Evolutionary conservation across 2,797 vertebrate genomes (phyloP).

Genomic region (Myotis vivesi): DNA sequence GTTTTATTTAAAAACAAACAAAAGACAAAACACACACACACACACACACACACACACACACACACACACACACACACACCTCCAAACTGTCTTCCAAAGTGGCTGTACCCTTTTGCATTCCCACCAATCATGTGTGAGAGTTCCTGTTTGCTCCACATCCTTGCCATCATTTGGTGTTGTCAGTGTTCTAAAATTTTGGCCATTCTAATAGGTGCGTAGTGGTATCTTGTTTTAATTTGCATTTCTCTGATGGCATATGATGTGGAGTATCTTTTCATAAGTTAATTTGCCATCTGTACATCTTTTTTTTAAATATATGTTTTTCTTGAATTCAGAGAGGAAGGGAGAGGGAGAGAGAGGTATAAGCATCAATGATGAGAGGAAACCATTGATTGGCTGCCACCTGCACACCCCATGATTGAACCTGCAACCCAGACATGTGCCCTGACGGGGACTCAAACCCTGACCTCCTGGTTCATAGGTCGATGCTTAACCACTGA

Average conservation of each 20-base stretch:
- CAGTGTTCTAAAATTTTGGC: neutral
- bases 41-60: no score
- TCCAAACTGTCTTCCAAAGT: neutral
- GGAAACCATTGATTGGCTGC: no score
- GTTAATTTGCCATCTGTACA: neutral
- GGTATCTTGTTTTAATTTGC: neutral
- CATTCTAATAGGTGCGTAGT: neutral
- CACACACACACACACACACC: no score
- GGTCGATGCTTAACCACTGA: no score
- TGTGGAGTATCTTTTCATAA: neutral
- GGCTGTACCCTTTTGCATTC: neutral
- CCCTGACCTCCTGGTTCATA: no score
- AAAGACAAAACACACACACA: neutral
- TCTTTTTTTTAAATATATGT: neutral
- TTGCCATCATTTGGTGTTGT: neutral
- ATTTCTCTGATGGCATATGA: neutral
- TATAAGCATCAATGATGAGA: no score
- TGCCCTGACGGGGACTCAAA: no score
- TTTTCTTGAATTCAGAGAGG: no score
- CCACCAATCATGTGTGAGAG: neutral
- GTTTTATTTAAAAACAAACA: neutral
- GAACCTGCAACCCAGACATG: no score
- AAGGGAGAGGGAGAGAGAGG: no score
- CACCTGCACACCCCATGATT: no score
- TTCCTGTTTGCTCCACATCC: neutral